Evolutionary conservation across 2,797 vertebrate species (phyloP), one percentile per base, ranked within the genome.

Genomic region (Rhadinocentrus ornatus): DNA sequence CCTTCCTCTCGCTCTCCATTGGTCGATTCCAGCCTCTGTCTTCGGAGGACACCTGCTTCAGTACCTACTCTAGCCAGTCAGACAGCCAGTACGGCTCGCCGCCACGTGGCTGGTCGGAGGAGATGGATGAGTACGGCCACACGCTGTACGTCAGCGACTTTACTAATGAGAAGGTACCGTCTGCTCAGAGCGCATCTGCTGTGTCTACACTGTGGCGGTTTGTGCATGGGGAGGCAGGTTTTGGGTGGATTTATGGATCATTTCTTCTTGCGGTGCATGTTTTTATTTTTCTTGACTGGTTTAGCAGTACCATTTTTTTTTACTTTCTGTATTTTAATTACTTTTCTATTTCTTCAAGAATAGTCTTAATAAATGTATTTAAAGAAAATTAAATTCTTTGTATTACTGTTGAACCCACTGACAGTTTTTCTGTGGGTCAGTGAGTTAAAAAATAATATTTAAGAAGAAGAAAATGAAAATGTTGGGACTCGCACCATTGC

Each of bases 1-100:
- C 85, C 71, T 84, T 86, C 79, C 82, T 90, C 56, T 89, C 87
- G 87, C 95, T 95, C 58, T 89, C 88, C 65, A 80, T 85, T 0
- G 78, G 79, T 13, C 73, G 77, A 18, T 91, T 94, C 56, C 95
- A 97, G 96, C 96, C 93, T 83, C 92, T 96, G 92, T 96, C 96
- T 37, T 96, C 96, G 70, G 97, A 98, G 94, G 98, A 98, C 92
- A 96, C 95, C 94, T 96, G 93, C 94, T 94, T 95, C 94, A 97
- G 96, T 91, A 89, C 94, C 93, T 96, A 94, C 95, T 96, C 96
- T 92, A 97, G 95, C 96, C 97, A 96, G 88, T 96, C 97, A 91
- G 97, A 97, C 96, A 97, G 96, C 93, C 96, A 96, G 92, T 98
- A 95, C 85, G 97, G 96, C 87, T 98, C 96, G 80, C 96, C 96